Evolutionary conservation across 2,113 vertebrate species (phyloP), one percentile per base, ranked within the genome.

Genomic region (Rhinopomastus cyanomelas): DNA sequence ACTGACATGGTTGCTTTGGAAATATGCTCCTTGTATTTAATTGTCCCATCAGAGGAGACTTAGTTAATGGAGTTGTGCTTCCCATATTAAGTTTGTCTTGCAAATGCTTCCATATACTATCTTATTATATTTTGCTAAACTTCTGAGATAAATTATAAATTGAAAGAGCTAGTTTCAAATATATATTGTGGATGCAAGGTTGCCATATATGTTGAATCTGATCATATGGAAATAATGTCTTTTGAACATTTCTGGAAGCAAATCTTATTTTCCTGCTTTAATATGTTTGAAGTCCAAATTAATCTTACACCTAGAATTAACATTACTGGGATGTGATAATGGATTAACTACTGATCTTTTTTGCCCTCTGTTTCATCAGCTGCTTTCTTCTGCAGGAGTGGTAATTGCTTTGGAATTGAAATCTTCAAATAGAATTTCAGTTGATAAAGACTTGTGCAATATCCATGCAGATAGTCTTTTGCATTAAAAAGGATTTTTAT

Each of bases 351-450:
- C 89, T 92, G 94, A 95, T 94, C 94, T 92, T 92, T 93, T 92
- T 61, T 92, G 89, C 82, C 65, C 77, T 69, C 93, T 88, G 62
- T 91, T 95, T 95, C 92, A 94, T 94, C 85, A 82, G 55, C 75
- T 83, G 60, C 81, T 94, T 95, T 96, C 51, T 96, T 95, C 83
- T 94, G 83, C 81, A 60, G 87, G 71, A 94, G 94, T 95, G 87
- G 91, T 95, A 96, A 96, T 96, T 96, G 89, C 95, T 96, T 94
- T 95, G 91, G 93, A 85, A 96, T 91, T 69, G 87, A 90, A 97
- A 91, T 88, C 83, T 95, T 96, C 87, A 93, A 92, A 94, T 83
- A 64, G 26, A 71, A 80, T 88, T 95, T 95, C 15, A 55, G 60
- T 72, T 91, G 93, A 93, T 89, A 95, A 94, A 92, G 93, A 62